Percentiles rank a stretch among this genome's conserved stretches.
phyloP scores from a whole-genome alignment of 1,140 invertebrate genomes.

The Sesamia nonagrioides region DNA sequence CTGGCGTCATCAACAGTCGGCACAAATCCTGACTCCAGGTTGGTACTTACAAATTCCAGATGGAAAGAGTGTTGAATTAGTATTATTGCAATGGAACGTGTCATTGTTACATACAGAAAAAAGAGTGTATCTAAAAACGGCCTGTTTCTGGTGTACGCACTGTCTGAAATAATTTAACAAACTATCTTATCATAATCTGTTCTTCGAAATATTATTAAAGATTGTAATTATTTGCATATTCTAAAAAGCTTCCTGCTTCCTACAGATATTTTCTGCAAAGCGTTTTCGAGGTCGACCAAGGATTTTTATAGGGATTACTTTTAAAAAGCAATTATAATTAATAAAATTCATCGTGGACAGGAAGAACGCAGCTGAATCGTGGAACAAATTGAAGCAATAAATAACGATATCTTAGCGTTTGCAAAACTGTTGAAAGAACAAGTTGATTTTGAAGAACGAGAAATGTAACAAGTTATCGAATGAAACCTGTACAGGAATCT shows the following conservation, averaged over 20 bases:
- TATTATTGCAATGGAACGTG: too few species aligned
- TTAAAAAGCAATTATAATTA: slow-evolving; percentile 37
- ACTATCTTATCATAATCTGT: too few species aligned
- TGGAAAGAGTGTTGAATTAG: too few species aligned
- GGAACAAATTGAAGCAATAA: slow-evolving; percentile 33
- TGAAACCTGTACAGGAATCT: not conserved
- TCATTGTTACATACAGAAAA: too few species aligned
- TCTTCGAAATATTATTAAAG: too few species aligned
- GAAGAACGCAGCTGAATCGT: slow-evolving; percentile 29
- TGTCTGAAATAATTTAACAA: too few species aligned
- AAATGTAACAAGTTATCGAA: not conserved
- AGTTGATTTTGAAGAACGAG: not conserved
- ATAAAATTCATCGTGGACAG: slow-evolving; percentile 20
- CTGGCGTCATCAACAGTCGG: too few species aligned
- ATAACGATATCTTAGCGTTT: slow-evolving; percentile 26
- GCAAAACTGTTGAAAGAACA: slow-evolving; percentile 7
- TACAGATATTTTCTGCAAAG: slow-evolving; percentile 16
- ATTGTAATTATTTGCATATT: not conserved
- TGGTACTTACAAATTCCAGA: too few species aligned
- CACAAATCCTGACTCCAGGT: too few species aligned
- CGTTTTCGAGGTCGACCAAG: slow-evolving; percentile 19
- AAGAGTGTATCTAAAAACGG: too few species aligned
- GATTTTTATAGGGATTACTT: slow-evolving; percentile 23
- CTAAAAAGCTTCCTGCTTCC: too few species aligned
- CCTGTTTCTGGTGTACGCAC: too few species aligned